These are phyloP conservation scores for Drosophila gunungcola DNA, from an alignment of 1,140 invertebrate species.

Conservation along the genomic window DNA sequence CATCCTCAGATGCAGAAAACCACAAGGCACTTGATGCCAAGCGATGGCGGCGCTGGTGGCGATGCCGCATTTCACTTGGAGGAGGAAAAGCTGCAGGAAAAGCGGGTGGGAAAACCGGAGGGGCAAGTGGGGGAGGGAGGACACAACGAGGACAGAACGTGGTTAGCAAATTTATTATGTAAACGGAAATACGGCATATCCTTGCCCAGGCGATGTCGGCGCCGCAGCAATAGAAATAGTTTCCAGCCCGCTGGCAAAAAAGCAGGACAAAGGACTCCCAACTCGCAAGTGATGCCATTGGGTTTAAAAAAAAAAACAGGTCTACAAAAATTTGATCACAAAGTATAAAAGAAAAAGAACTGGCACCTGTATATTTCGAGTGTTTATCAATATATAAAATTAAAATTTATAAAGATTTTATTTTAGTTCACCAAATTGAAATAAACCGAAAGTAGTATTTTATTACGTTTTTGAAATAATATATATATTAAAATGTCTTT, in stretches of 20 bases:
- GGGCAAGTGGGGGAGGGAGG: background rate
- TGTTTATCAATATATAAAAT: too few relatives aligned
- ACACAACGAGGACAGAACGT: conserved; percentile 77
- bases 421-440: too few relatives aligned
- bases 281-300: conserved; percentile 29
- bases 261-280: conserved; percentile 39
- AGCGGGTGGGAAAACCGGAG: background rate
- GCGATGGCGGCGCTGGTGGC: conserved; percentile 62
- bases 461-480: too few relatives aligned
- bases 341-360: background rate
- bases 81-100: conserved; percentile 26
- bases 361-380: too few relatives aligned
- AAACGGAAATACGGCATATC: conserved; percentile 84
- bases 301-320: background rate
- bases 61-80: conserved; percentile 51
- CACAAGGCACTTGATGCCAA: conserved; percentile 78
- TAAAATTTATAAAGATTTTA: too few relatives aligned
- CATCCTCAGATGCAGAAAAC: conserved; percentile 47
- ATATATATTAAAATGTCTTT: too few relatives aligned
- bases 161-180: conserved; percentile 85
- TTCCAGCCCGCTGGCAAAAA: conserved; percentile 61
- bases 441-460: too few relatives aligned
- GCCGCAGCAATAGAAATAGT: conserved; percentile 83
- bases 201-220: conserved; percentile 67
- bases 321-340: background rate